These are phyloP conservation scores for Girardinichthys multiradiatus DNA, from an alignment of 2,113 vertebrate genomes.

Conservation along the genomic window DNA sequence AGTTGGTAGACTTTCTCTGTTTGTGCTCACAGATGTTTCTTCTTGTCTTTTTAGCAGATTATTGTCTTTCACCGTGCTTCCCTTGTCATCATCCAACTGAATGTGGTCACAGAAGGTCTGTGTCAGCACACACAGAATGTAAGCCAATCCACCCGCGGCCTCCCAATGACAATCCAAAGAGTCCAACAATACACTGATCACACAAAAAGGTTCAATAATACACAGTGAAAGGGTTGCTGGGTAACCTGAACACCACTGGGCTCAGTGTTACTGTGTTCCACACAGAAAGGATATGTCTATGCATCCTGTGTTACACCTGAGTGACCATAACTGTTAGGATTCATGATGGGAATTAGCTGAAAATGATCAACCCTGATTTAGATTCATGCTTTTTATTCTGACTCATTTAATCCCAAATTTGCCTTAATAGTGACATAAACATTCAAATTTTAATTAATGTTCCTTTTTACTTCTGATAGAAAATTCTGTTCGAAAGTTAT, in stretches of 20 bases:
- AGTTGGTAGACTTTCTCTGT: slow-evolving; percentile 5
- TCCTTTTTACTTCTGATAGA: too few relatives aligned
- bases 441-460: too few relatives aligned
- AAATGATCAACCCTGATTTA: not conserved
- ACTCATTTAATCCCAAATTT: too few relatives aligned
- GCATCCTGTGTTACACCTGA: not conserved
- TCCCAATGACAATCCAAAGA: slow-evolving; percentile 60
- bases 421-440: too few relatives aligned
- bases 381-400: too few relatives aligned
- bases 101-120: slow-evolving; percentile 67
- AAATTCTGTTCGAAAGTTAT: too few relatives aligned
- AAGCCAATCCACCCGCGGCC: slow-evolving; percentile 44
- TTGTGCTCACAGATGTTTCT: not conserved
- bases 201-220: slow-evolving; percentile 55
- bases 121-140: slow-evolving; percentile 68
- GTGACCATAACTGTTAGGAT: not conserved
- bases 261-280: slow-evolving; percentile 14
- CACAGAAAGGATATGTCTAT: slow-evolving; percentile 26
- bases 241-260: slow-evolving; percentile 13
- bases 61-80: slow-evolving; percentile 14
- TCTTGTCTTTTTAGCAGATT: not conserved
- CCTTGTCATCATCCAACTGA: slow-evolving; percentile 53
- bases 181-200: slow-evolving; percentile 52
- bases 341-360: not conserved
- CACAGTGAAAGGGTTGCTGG: slow-evolving; percentile 40